Percentiles rank a stretch among this genome's conserved stretches.
Conservation (phyloP, 1,140 invertebrate genomes). For the Heliconius himera region DNA sequence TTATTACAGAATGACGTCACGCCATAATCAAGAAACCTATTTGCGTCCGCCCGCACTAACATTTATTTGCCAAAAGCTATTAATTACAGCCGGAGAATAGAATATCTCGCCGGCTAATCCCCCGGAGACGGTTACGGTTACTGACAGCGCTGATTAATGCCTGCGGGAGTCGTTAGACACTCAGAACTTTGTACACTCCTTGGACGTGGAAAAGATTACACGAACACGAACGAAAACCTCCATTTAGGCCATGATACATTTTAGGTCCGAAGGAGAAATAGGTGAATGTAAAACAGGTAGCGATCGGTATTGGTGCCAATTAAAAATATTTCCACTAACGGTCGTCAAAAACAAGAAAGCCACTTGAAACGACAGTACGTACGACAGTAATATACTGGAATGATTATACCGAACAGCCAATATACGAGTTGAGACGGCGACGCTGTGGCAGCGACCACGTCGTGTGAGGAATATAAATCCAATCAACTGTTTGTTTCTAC, state of each 20-base stretch:
- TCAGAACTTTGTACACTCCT: slow-evolving; percentile 23
- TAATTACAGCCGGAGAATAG: slow-evolving; percentile 78
- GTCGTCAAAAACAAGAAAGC: slow-evolving; percentile 28
- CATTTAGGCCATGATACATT: slow-evolving; percentile 50
- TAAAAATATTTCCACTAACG: slow-evolving; percentile 38
- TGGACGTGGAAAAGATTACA: slow-evolving; percentile 49
- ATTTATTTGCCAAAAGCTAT: slow-evolving; percentile 80
- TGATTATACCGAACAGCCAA: slow-evolving; percentile 17
- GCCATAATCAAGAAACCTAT: slow-evolving; percentile 66
- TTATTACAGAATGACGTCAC: slow-evolving; percentile 61
- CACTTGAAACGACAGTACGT: slow-evolving; percentile 27
- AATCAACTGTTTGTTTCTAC: slow-evolving; percentile 73
- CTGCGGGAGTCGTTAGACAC: slow-evolving; percentile 42
- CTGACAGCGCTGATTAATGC: slow-evolving; percentile 79
- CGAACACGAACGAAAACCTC: slow-evolving; percentile 56
- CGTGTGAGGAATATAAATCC: slow-evolving; percentile 70
- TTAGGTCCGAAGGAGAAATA: neutral
- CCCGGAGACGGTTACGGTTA: slow-evolving; percentile 75
- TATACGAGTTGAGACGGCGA: slow-evolving; percentile 25
- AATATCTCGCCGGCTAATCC: slow-evolving; percentile 76
- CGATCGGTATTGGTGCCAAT: slow-evolving; percentile 24
- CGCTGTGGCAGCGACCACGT: slow-evolving; percentile 19
- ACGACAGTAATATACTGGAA: slow-evolving; percentile 3
- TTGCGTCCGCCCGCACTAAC: slow-evolving; percentile 61
- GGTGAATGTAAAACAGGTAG: neutral